Percentiles rank a stretch among this genome's conserved stretches.
phyloP scores from a whole-genome alignment of 2,888 invertebrate genomes.

The Morpho helenor region DNA sequence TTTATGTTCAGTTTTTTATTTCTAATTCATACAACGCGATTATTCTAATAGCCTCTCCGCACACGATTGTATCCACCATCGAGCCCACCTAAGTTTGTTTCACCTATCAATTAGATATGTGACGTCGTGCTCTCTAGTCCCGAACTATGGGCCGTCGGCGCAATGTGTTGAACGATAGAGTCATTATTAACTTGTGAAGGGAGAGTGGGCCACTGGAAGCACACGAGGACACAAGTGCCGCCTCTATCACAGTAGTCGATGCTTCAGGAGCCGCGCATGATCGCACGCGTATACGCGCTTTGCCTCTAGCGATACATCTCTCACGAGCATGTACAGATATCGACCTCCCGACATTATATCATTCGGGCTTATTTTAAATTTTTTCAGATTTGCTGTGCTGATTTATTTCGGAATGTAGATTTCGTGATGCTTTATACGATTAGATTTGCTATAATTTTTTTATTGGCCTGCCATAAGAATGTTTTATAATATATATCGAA shows the following conservation, averaged over 20 bases:
- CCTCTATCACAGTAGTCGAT: constrained; percentile 39
- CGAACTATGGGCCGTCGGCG: constrained; percentile 29
- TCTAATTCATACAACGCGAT: constrained; percentile 68
- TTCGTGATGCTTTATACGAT: constrained; percentile 27
- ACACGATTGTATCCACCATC: constrained; percentile 60
- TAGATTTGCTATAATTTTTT: constrained; percentile 20
- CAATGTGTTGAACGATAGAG: constrained; percentile 26
- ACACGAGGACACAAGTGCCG: constrained; percentile 63
- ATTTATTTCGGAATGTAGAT: constrained; percentile 35
- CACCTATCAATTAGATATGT: constrained; percentile 41
- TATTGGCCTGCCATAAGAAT: constrained; percentile 9
- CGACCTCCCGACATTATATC: constrained; percentile 50
- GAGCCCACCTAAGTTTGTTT: constrained; percentile 57
- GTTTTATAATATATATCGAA: background rate
- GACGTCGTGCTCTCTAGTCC: constrained; percentile 38
- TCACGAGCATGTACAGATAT: constrained; percentile 32
- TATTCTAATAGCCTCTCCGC: constrained; percentile 69
- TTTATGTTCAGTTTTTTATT: constrained; percentile 61
- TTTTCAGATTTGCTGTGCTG: constrained; percentile 58
- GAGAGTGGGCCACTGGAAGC: constrained; percentile 70
- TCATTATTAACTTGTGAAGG: constrained; percentile 31
- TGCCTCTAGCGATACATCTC: constrained; percentile 36
- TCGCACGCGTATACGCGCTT: constrained; percentile 38
- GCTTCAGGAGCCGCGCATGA: constrained; percentile 31
- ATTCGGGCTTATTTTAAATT: constrained; percentile 58